phyloP scores from a whole-genome alignment of 2,888 invertebrate genomes.

The Nowickia ferox region DNA sequence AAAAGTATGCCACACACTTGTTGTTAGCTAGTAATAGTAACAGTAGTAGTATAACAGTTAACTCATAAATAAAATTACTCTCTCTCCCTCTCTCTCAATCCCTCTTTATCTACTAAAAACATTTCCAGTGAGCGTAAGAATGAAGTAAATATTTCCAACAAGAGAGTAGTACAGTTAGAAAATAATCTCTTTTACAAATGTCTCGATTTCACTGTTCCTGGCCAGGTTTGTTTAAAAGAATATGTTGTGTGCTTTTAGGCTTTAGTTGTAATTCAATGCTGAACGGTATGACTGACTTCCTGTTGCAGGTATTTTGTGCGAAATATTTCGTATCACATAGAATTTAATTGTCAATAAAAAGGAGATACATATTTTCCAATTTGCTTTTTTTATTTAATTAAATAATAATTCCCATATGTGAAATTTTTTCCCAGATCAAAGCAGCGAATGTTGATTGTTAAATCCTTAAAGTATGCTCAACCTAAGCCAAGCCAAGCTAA shows the following conservation, averaged over 20 bases:
- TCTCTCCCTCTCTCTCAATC: background rate
- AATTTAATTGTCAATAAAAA: too few relatives aligned
- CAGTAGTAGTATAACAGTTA: conserved; percentile 48
- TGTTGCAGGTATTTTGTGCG: background rate
- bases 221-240: background rate
- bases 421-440: background rate
- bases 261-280: conserved; percentile 24
- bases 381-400: background rate
- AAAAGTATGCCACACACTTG: conserved; percentile 63
- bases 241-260: conserved; percentile 11
- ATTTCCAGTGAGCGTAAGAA: conserved; percentile 47
- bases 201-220: conserved; percentile 18
- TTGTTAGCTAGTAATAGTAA: conserved; percentile 43
- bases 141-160: background rate
- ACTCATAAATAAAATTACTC: background rate
- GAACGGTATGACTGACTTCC: background rate
- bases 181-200: background rate
- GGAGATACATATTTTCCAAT: background rate
- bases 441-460: too few relatives aligned
- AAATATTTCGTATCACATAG: background rate
- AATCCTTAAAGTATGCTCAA: too few relatives aligned
- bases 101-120: background rate
- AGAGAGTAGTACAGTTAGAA: background rate
- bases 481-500: too few relatives aligned
- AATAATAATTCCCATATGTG: background rate